Evolutionary conservation across 2,888 invertebrate species (phyloP).

Genomic region (Nomada goodeniana): DNA sequence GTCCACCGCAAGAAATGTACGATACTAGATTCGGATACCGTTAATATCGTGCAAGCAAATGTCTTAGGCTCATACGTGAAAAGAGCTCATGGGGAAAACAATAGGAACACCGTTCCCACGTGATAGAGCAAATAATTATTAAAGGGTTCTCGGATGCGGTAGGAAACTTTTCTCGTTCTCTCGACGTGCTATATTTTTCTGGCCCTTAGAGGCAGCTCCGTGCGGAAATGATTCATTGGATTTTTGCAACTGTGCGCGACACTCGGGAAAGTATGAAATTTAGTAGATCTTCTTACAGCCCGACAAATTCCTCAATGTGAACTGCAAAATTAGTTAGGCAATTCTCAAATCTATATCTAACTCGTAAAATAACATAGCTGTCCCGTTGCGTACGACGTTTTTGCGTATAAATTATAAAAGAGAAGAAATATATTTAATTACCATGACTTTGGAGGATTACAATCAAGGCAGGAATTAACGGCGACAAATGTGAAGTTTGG

Average conservation of each 20-base stretch:
- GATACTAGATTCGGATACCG: neutral
- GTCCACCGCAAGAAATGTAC: neutral
- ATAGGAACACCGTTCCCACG: neutral
- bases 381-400: neutral
- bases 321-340: no score
- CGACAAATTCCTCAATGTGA: neutral
- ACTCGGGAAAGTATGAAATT: neutral
- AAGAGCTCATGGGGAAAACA: constrained; percentile 23
- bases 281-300: neutral
- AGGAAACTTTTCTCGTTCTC: constrained; percentile 9
- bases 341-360: no score
- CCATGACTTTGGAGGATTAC: no score
- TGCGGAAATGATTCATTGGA: neutral
- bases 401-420: neutral
- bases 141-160: neutral
- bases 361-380: no score
- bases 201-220: neutral
- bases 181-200: neutral
- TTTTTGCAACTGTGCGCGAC: neutral
- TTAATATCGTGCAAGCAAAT: neutral
- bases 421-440: no score
- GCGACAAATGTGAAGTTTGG: neutral
- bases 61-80: neutral
- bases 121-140: constrained; percentile 14
- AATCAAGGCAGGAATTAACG: neutral